Evolutionary conservation across 1,140 invertebrate genomes (phyloP).

Genomic region (Sarcophaga peregrina): DNA sequence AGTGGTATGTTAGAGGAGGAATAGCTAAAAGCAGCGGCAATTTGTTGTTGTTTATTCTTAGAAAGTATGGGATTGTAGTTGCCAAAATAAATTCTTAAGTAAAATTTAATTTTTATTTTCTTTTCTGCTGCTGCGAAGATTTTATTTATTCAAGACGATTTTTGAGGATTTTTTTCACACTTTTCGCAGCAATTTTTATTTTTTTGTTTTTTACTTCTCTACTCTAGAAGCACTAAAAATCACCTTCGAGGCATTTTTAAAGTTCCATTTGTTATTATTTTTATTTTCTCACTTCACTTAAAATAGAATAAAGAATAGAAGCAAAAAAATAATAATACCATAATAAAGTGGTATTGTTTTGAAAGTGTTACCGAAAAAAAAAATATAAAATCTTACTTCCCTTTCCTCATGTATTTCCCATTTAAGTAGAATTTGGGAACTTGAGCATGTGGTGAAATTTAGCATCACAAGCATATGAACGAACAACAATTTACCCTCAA

Average conservation of each 20-base stretch:
- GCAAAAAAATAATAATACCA: neutral
- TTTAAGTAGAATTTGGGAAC: constrained; percentile 66
- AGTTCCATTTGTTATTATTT: constrained; percentile 8
- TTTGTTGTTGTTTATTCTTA: constrained; percentile 1
- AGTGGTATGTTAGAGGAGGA: constrained; percentile 17
- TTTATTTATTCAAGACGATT: neutral
- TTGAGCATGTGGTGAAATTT: constrained; percentile 57
- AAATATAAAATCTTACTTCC: constrained; percentile 13
- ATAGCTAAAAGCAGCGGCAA: constrained; percentile 18
- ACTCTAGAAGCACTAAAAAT: neutral
- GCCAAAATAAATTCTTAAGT: constrained; percentile 17
- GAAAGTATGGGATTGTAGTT: constrained; percentile 26
- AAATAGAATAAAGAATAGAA: no score
- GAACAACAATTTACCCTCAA: constrained; percentile 32
- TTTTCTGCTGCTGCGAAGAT: neutral
- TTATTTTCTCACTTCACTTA: neutral
- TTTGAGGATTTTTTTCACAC: no score
- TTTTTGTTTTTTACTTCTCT: neutral
- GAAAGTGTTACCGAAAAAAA: constrained; percentile 23
- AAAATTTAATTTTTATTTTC: constrained; percentile 25
- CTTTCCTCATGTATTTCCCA: neutral
- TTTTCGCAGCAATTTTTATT: neutral
- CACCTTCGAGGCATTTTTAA: constrained; percentile 35
- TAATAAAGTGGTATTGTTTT: constrained; percentile 13
- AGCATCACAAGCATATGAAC: neutral